Evolutionary conservation across 2,888 invertebrate genomes (phyloP), one percentile per base, ranked within the genome.

Genomic region (Tachina grossa): DNA sequence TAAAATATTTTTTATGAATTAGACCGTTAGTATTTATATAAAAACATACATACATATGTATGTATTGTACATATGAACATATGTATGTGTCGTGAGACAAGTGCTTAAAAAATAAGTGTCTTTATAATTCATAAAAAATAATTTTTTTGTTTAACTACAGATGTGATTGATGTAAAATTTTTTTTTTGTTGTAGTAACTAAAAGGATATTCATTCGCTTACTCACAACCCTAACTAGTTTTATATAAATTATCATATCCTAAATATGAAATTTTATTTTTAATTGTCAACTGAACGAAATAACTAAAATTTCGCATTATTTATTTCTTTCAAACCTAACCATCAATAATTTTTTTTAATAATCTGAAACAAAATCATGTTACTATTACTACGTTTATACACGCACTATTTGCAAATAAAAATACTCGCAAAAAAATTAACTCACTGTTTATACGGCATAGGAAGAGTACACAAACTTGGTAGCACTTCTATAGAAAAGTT

Each of bases 71-170:
- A 6, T 31, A 31, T 31, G 31, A 6, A 31, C 6, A 6, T 31
- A 1, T 31, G 31, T 31, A 63, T 39, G 45, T 72, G 77, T 82
- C 82, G 78, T 82, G 78, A 84, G 79, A 84, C 81, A 83, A 53
- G 87, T 87, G 83, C 80, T 87, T 81, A 85, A 75, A 87, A 78
- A 85, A 85, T 84, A 84, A 85, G 84, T 85, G 84, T 84, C 79
- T 81, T 86, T 75, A 65, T 49, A 61, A 72, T 49, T 74, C 39
- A 19, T 79, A 55, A 53, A 39, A 63, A 45, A 4, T n/a, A 31
- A n/a, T 13, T 14, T n/a, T 53, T 51, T 63, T 63, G 9, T 74
- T 80, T 80, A 78, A 79, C 68, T 74, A 72, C 19, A 74, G 31
- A 84, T 65, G 57, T 72, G 68, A 57, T 61, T 68, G 83, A 63